Percentiles rank a stretch among this genome's conserved stretches.
These are phyloP conservation scores for Dolichopus griseipennis DNA, from an alignment of 2,888 invertebrate genomes.

Conservation along the genomic window DNA sequence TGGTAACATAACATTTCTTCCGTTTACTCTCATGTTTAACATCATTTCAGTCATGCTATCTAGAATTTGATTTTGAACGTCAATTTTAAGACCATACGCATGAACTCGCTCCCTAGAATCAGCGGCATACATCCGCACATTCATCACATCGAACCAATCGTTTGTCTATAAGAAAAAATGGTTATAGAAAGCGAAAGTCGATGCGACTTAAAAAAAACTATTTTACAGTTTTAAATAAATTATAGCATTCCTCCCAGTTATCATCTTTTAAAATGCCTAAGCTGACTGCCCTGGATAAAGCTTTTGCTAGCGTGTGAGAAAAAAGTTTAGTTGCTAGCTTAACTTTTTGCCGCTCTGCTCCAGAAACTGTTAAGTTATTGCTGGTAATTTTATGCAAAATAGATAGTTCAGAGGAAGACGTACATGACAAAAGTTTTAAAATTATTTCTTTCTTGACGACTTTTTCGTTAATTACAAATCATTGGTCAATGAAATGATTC, in stretches of 20 bases:
- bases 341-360: not conserved
- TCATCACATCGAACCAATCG: slow-evolving; percentile 22
- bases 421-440: not conserved
- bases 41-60: slow-evolving; percentile 19
- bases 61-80: slow-evolving; percentile 17
- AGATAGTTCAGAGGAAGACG: not conserved
- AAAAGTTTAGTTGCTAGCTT: slow-evolving; percentile 4
- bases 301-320: not conserved
- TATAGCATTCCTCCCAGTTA: slow-evolving; percentile 8
- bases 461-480: no score
- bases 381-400: slow-evolving; percentile 2
- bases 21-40: slow-evolving; percentile 16
- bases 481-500: slow-evolving; percentile 17
- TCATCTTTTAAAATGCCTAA: not conserved
- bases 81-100: slow-evolving; percentile 18
- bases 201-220: not conserved
- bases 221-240: slow-evolving; percentile 10
- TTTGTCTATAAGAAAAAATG: slow-evolving; percentile 18
- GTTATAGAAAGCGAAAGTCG: not conserved
- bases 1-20: not conserved
- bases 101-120: slow-evolving; percentile 15
- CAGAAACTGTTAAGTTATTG: not conserved
- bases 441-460: slow-evolving; percentile 8
- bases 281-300: not conserved
- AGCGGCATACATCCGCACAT: slow-evolving; percentile 14